Percentiles rank a stretch among this genome's conserved stretches.
Conservation (phyloP, 2,888 invertebrate genomes). For the Volucella inanis region DNA sequence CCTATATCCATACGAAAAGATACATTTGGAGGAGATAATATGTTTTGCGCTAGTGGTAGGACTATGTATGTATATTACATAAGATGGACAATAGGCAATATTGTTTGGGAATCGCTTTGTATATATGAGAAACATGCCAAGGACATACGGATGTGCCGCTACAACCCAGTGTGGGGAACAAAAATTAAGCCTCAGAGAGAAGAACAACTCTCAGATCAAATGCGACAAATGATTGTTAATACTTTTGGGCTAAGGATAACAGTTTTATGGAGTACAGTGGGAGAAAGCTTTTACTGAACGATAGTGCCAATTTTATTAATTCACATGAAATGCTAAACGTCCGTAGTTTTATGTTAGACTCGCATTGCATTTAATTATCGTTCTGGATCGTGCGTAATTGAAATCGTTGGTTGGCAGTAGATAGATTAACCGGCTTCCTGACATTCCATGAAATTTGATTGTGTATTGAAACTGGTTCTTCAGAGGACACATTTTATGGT, state of each 20-base stretch:
- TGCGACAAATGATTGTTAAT: constrained; percentile 36
- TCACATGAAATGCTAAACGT: constrained; percentile 5
- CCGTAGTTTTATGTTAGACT: constrained; percentile 28
- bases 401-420: constrained; percentile 38
- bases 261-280: not conserved
- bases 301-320: constrained; percentile 37
- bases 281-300: not conserved
- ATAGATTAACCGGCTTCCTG: not conserved
- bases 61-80: not conserved
- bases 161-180: not conserved
- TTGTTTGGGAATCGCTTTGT: constrained; percentile 4
- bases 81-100: constrained; percentile 34
- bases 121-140: constrained; percentile 1
- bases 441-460: not conserved
- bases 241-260: not conserved
- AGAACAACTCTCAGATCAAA: constrained; percentile 25
- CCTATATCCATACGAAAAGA: not conserved
- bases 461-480: constrained; percentile 2
- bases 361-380: constrained; percentile 34
- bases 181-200: constrained; percentile 34
- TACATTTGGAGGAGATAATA: constrained; percentile 12
- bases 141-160: constrained; percentile 1
- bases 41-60: constrained; percentile 9
- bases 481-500: not conserved
- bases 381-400: constrained; percentile 39